Conservation (phyloP, 1,140 invertebrate species). For the Brachionus koreanus region DNA sequence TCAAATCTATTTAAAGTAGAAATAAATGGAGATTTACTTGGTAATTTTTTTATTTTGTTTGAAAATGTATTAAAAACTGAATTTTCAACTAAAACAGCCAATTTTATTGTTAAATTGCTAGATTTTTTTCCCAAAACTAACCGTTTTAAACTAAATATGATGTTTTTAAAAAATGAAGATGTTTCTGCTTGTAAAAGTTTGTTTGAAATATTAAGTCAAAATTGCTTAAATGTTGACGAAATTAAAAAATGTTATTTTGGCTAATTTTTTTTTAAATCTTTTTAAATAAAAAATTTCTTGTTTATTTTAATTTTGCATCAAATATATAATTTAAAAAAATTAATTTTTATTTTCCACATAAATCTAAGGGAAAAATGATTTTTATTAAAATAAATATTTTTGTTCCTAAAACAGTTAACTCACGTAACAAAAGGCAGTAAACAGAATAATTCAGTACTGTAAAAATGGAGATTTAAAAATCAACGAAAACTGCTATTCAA, state of each 20-base stretch:
- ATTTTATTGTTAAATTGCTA: conserved; percentile 6
- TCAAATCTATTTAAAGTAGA: background rate
- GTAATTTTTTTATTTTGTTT: conserved; percentile 9
- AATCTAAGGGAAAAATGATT: too few relatives aligned
- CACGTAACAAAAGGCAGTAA: too few relatives aligned
- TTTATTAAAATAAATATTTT: too few relatives aligned
- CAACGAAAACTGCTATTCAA: too few relatives aligned
- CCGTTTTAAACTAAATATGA: conserved; percentile 26
- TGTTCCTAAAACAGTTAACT: too few relatives aligned
- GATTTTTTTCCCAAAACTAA: background rate
- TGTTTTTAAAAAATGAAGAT: conserved; percentile 31
- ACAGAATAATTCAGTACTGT: too few relatives aligned
- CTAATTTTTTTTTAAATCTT: background rate
- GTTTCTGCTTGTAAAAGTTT: background rate
- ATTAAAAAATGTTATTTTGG: background rate
- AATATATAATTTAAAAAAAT: background rate
- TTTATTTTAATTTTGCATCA: background rate
- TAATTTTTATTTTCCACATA: too few relatives aligned
- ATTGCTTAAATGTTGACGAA: background rate
- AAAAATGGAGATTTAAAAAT: too few relatives aligned
- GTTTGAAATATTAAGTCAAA: background rate
- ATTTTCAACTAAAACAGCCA: background rate
- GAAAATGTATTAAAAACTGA: background rate
- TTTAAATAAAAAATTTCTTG: background rate
- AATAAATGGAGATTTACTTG: conserved; percentile 23